Evolutionary conservation across 2,888 invertebrate species (phyloP).

Genomic region (Sminthurides aquaticus): DNA sequence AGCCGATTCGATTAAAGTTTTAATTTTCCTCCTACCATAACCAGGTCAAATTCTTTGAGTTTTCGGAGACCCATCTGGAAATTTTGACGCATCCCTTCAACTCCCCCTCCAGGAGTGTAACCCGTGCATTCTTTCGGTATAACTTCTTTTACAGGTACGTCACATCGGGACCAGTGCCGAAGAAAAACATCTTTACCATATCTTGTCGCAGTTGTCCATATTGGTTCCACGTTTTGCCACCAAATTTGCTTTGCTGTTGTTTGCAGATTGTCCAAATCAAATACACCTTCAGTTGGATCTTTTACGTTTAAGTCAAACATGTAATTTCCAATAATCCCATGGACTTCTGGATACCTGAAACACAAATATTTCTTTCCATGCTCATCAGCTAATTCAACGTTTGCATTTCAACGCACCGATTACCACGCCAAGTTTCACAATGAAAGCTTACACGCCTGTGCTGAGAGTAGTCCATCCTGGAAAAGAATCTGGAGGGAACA

Average conservation of each 20-base stretch:
- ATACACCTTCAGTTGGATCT: slow-evolving; percentile 19
- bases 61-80: slow-evolving; percentile 41
- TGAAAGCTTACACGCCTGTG: slow-evolving; percentile 38
- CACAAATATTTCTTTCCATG: not conserved
- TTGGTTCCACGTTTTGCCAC: slow-evolving; percentile 45
- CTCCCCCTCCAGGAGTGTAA: slow-evolving; percentile 28
- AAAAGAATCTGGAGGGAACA: slow-evolving; percentile 44
- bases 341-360: slow-evolving; percentile 44
- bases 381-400: not conserved
- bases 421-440: not conserved
- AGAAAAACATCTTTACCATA: slow-evolving; percentile 42
- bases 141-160: slow-evolving; percentile 43
- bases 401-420: too few species aligned
- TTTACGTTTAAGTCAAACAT: slow-evolving; percentile 44
- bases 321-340: slow-evolving; percentile 47
- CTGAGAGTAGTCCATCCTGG: slow-evolving; percentile 45
- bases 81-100: slow-evolving; percentile 37
- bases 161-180: slow-evolving; percentile 44
- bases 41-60: slow-evolving; percentile 43
- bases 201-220: slow-evolving; percentile 46
- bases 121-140: slow-evolving; percentile 39
- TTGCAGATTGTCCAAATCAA: slow-evolving; percentile 33
- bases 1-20: too few species aligned
- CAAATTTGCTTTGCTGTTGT: slow-evolving; percentile 40
- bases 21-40: slow-evolving; percentile 44